These are phyloP conservation scores for Pemphigus obesinymphae DNA, from an alignment of 1,140 invertebrate genomes.

Conservation along the genomic window DNA sequence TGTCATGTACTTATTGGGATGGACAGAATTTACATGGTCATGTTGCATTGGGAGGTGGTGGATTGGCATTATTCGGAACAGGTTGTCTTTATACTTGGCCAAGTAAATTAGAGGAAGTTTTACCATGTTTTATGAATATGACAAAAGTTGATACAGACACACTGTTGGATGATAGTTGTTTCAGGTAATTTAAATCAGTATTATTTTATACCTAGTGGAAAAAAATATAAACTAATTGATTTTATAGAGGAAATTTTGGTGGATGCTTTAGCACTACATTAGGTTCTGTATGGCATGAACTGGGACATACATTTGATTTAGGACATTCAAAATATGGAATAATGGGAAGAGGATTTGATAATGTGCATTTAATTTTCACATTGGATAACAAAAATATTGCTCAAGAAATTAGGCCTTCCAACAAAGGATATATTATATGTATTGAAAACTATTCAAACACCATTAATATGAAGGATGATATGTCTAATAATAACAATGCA, in stretches of 20 bases:
- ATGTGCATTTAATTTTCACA: constrained; percentile 72
- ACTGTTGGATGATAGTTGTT: constrained; percentile 84
- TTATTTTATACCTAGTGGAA: neutral
- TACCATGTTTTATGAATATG: constrained; percentile 57
- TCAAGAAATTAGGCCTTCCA: constrained; percentile 50
- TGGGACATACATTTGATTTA: constrained; percentile 91
- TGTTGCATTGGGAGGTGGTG: constrained; percentile 82
- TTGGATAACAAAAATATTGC: constrained; percentile 53
- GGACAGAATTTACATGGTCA: constrained; percentile 66
- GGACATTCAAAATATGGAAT: constrained; percentile 86
- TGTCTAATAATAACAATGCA: constrained; percentile 50
- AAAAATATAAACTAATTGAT: constrained; percentile 6
- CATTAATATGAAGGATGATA: constrained; percentile 51
- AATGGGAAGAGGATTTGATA: constrained; percentile 91
- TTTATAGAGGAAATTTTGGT: constrained; percentile 66
- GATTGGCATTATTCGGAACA: constrained; percentile 83
- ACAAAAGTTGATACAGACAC: constrained; percentile 62
- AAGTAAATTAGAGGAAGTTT: constrained; percentile 63
- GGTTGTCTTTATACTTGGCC: constrained; percentile 90
- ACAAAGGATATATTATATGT: constrained; percentile 54
- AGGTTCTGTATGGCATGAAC: constrained; percentile 88
- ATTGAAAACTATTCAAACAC: constrained; percentile 52
- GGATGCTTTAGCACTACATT: constrained; percentile 87
- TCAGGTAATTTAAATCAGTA: constrained; percentile 54
- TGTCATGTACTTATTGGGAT: constrained; percentile 78